phyloP scores from a whole-genome alignment of 2,888 invertebrate species.

The Ormia ochracea region DNA sequence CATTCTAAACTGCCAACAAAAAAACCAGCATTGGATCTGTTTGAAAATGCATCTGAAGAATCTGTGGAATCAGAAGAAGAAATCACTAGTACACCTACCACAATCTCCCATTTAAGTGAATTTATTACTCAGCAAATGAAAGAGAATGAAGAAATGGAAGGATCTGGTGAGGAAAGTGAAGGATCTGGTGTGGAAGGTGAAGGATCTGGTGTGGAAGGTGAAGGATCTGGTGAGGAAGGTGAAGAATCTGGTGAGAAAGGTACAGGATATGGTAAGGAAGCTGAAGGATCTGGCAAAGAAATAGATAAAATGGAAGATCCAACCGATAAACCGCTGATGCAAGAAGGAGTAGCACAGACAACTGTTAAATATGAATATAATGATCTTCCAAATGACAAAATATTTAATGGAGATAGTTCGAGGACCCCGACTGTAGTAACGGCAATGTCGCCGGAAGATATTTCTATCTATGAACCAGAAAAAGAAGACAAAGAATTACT shows the following conservation, averaged over 20 bases:
- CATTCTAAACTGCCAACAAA: slow-evolving; percentile 2
- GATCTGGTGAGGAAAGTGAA: slow-evolving; percentile 64
- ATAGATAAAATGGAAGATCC: slow-evolving; percentile 21
- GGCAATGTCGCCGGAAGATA: not conserved
- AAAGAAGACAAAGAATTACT: not conserved
- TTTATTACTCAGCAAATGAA: slow-evolving; percentile 64
- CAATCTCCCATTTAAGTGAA: slow-evolving; percentile 62
- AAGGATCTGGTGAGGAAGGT: not conserved
- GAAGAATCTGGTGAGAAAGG: not conserved
- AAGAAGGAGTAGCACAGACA: slow-evolving; percentile 22
- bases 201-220: slow-evolving; percentile 14
- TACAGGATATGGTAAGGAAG: not conserved
- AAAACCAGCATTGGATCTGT: slow-evolving; percentile 65
- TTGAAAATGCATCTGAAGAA: slow-evolving; percentile 67
- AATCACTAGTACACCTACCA: slow-evolving; percentile 48
- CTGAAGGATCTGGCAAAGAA: not conserved
- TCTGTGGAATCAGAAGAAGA: slow-evolving; percentile 72
- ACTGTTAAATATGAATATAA: slow-evolving; percentile 35
- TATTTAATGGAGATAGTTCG: slow-evolving; percentile 32
- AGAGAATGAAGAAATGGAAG: slow-evolving; percentile 54
- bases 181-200: slow-evolving; percentile 52
- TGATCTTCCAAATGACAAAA: slow-evolving; percentile 34
- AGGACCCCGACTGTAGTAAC: not conserved
- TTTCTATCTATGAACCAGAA: not conserved
- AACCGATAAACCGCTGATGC: slow-evolving; percentile 11